These are phyloP conservation scores for Dicrostonyx torquatus DNA, from an alignment of 2,797 vertebrate genomes.

Conservation along the genomic window DNA sequence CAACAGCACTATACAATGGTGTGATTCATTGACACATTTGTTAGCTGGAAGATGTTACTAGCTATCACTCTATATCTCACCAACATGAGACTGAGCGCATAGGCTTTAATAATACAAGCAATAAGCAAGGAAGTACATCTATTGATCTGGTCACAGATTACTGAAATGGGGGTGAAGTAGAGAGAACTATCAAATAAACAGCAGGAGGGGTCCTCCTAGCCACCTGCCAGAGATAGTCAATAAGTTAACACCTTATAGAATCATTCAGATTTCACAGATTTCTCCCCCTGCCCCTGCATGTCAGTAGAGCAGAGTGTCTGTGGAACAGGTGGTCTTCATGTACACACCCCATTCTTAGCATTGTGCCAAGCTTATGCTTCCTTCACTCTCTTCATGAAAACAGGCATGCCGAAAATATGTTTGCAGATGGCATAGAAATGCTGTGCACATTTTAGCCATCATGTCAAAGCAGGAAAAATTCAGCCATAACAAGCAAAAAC, in stretches of 20 bases:
- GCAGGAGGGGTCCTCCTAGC: background rate
- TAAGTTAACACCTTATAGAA: conserved; percentile 57
- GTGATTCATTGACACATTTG: background rate
- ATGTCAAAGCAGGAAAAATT: conserved; percentile 79
- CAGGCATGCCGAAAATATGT: conserved; percentile 80
- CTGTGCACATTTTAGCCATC: conserved; percentile 79
- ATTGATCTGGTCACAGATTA: background rate
- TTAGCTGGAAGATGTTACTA: background rate
- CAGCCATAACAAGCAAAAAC: conserved; percentile 80
- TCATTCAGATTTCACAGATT: conserved; percentile 66
- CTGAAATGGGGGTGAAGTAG: background rate
- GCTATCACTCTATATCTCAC: background rate
- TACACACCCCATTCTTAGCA: conserved; percentile 65
- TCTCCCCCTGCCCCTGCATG: background rate
- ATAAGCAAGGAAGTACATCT: background rate
- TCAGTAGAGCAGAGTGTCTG: conserved; percentile 67
- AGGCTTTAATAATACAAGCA: background rate
- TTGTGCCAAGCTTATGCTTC: conserved; percentile 78
- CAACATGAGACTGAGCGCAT: background rate
- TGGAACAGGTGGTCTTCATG: conserved; percentile 68
- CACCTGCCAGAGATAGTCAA: background rate
- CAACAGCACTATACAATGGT: background rate
- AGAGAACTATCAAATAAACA: background rate
- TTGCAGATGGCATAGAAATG: conserved; percentile 69
- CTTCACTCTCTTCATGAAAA: conserved; percentile 73